phyloP scores from a whole-genome alignment of 2,113 vertebrate genomes.

The Ptychochromis oligacanthus region DNA sequence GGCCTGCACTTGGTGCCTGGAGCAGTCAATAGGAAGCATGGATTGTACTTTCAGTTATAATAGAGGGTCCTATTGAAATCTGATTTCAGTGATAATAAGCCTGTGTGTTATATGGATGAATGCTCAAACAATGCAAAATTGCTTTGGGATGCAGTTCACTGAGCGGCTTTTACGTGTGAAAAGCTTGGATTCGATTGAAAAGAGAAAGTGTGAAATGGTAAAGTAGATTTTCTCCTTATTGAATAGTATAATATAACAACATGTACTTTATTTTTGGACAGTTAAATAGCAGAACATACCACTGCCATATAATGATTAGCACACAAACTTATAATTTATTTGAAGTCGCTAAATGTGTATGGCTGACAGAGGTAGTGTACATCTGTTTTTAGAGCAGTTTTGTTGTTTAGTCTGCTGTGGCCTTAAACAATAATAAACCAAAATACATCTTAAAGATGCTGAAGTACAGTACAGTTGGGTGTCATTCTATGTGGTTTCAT shows the following conservation, averaged over 20 bases:
- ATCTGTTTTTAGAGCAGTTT: not conserved
- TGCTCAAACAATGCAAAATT: conserved; percentile 1
- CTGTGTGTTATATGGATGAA: not conserved
- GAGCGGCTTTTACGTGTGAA: not conserved
- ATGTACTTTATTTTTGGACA: not conserved
- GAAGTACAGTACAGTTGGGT: not conserved
- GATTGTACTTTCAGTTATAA: not conserved
- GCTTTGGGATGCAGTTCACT: not conserved
- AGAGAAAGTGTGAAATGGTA: not conserved
- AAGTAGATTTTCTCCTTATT: not conserved
- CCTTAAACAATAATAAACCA: not conserved
- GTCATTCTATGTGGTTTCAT: not conserved
- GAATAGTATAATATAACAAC: not conserved
- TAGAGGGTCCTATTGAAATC: not conserved
- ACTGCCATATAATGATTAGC: not conserved
- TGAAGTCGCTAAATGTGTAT: not conserved
- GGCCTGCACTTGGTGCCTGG: not conserved
- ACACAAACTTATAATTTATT: not conserved
- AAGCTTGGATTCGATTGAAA: not conserved
- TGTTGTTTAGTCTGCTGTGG: not conserved
- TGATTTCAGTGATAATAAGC: not conserved
- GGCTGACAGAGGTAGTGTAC: not conserved
- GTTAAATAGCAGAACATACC: not conserved
- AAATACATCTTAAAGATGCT: not conserved
- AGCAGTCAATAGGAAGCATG: not conserved